These are phyloP conservation scores for Ooceraea biroi DNA, from an alignment of 1,140 invertebrate genomes.

Conservation along the genomic window DNA sequence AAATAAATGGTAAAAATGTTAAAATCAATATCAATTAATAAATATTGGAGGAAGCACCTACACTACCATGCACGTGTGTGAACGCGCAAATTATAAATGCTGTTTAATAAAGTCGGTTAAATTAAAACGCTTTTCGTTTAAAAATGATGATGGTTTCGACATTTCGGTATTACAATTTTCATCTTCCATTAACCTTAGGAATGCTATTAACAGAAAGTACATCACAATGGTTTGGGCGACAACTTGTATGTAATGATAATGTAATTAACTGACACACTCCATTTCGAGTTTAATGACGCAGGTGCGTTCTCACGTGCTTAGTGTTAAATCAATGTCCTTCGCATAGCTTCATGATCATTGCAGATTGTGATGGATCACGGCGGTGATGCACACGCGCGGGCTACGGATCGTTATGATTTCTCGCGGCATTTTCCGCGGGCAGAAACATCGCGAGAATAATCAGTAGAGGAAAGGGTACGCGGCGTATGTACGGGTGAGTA, in stretches of 20 bases:
- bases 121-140: too few species aligned
- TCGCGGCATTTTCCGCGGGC: conserved; percentile 66
- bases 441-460: conserved; percentile 54
- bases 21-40: too few species aligned
- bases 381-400: conserved; percentile 58
- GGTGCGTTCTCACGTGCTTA: conserved; percentile 27
- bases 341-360: conserved; percentile 79
- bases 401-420: conserved; percentile 79
- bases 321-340: conserved; percentile 78
- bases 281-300: background rate
- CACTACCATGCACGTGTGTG: too few species aligned
- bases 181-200: too few species aligned
- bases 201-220: too few species aligned
- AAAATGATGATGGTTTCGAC: too few species aligned
- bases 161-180: too few species aligned
- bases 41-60: too few species aligned
- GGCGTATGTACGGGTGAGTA: conserved; percentile 6
- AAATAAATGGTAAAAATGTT: too few species aligned
- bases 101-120: too few species aligned
- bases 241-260: background rate
- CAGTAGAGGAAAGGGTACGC: conserved; percentile 29
- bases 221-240: too few species aligned
- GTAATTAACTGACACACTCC: conserved; percentile 16
- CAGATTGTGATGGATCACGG: conserved; percentile 78
- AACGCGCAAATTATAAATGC: too few species aligned